A percentile compares a stretch with the other conserved stretches of the same genome.
These are phyloP conservation scores for Carabus problematicus DNA, from an alignment of 2,888 invertebrate genomes.

Conservation along the genomic window DNA sequence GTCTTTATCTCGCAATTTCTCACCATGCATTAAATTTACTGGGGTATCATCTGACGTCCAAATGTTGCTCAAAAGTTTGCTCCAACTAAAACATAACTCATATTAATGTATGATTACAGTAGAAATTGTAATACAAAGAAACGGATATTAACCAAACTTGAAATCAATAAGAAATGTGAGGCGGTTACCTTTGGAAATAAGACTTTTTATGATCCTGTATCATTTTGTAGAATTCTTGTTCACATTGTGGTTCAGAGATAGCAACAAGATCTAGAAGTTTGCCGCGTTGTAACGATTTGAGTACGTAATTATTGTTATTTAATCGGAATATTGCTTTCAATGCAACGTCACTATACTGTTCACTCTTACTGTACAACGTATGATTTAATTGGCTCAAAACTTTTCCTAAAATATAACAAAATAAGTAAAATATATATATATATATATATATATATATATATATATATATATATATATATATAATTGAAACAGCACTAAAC, in stretches of 20 bases:
- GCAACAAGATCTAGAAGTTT: conserved; percentile 82
- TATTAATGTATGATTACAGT: too few species aligned
- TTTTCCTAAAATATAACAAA: conserved; percentile 69
- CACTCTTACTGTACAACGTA: conserved; percentile 88
- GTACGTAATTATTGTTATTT: conserved; percentile 93
- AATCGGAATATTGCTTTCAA: conserved; percentile 89
- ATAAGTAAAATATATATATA: conserved; percentile 7
- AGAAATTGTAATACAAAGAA: conserved; percentile 13
- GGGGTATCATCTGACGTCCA: conserved; percentile 73
- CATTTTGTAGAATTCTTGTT: conserved; percentile 84
- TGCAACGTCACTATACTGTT: conserved; percentile 86
- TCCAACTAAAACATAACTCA: conserved; percentile 71
- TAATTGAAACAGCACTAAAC: conserved; percentile 20
- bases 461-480: conserved; percentile 16
- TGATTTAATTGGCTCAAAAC: conserved; percentile 89
- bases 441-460: conserved; percentile 13
- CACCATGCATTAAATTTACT: conserved; percentile 62
- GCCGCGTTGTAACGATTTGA: conserved; percentile 89
- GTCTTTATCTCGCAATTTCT: conserved; percentile 86
- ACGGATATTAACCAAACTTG: neutral
- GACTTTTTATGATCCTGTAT: conserved; percentile 82
- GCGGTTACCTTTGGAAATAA: conserved; percentile 68
- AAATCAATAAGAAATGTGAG: neutral
- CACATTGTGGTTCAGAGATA: conserved; percentile 85
- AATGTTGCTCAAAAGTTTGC: conserved; percentile 78